A percentile compares a stretch with the other conserved stretches of the same genome.
Conservation (phyloP, 2,888 invertebrate genomes). For the Willowsia nigromaculata region DNA sequence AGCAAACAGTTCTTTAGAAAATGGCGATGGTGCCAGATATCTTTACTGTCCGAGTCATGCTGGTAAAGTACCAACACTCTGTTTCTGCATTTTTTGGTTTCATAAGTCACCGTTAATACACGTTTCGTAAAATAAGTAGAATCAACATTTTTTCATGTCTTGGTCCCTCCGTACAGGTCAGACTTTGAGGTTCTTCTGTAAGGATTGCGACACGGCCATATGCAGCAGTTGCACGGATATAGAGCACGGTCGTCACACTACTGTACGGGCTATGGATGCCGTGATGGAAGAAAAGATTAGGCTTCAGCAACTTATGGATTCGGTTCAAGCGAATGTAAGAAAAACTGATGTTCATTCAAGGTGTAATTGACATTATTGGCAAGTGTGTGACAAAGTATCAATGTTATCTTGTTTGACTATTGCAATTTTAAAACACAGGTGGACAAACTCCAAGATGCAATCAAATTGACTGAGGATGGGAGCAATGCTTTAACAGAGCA, state of each 20-base stretch:
- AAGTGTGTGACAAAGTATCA: background rate
- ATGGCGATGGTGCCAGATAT: conserved; percentile 74
- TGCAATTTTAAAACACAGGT: conserved; percentile 71
- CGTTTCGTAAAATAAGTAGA: too few relatives aligned
- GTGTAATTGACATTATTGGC: background rate
- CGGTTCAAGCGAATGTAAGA: conserved; percentile 79
- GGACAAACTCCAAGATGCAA: conserved; percentile 78
- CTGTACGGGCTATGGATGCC: conserved; percentile 81
- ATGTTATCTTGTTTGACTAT: background rate
- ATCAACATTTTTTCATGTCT: too few relatives aligned
- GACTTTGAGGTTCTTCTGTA: conserved; percentile 81
- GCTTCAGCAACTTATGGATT: conserved; percentile 78
- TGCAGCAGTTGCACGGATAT: conserved; percentile 82
- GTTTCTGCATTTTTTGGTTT: too few relatives aligned
- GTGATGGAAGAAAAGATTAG: conserved; percentile 80
- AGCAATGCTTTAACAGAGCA: conserved; percentile 75
- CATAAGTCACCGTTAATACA: too few relatives aligned
- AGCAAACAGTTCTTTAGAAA: conserved; percentile 64
- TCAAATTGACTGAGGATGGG: conserved; percentile 77
- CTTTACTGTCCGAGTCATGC: conserved; percentile 79
- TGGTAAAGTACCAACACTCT: too few relatives aligned
- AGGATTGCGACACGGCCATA: conserved; percentile 82
- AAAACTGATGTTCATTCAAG: conserved; percentile 23
- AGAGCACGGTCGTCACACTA: conserved; percentile 81
- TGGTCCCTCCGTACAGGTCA: conserved; percentile 78